Evolutionary conservation across 2,888 invertebrate genomes (phyloP), one percentile per base, ranked within the genome.

Genomic region (Cantharis rustica): DNA sequence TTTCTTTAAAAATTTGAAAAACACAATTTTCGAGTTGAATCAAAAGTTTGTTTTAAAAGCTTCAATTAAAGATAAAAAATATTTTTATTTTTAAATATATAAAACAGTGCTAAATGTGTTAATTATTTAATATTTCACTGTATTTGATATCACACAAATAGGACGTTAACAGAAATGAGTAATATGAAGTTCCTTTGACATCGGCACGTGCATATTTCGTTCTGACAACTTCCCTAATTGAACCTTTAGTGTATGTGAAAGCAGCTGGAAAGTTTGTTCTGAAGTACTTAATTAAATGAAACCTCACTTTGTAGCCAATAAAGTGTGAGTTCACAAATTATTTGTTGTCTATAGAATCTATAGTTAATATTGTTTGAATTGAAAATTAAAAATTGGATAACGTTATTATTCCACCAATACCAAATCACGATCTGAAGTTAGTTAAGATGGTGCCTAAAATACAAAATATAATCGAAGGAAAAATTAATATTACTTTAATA

Each of bases 251-350:
- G 23, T 68, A 74, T 27, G 76, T 73, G 64, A 69, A 69, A 66
- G 68, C 69, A 73, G 73, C 68, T 26, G 71, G 74, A 77, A 77
- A 77, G 74, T 77, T 77, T 74, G 62, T 71, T 74, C 68, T 68
- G 71, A 74, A 77, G 77, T 74, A 73, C 77, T 77, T 75, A 75
- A 77, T 77, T 77, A 77, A 77, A 77, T 77, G 75, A 77, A 77
- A 72, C 70, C 75, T 68, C 72, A 72, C 63, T 72, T 75, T 75
- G 20, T 61, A 77, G 75, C 75, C 75, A 77, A 74, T 75, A 70
- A 74, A 69, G 63, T 77, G 27, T 68, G 61, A 76, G 73, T 74
- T 76, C 63, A 72, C 61, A 66, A 72, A 75, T 77, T 77, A 72
- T 77, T 66, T 77, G 63, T 66, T 73, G 73, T 71, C 73, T 73